phyloP scores from a whole-genome alignment of 2,888 invertebrate species.

The Pseudoips prasinana region DNA sequence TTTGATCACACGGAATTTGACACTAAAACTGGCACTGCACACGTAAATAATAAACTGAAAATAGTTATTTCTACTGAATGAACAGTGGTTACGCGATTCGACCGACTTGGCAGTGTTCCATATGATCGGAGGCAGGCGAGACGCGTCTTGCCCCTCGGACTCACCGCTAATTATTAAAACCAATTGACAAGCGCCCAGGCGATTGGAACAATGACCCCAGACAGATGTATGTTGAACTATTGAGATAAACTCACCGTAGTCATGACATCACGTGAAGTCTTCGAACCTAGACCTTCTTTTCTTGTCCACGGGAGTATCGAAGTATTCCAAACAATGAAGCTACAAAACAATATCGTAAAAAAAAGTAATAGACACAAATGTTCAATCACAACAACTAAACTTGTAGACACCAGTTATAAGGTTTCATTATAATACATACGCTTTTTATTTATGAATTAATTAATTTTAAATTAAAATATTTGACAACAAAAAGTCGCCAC shows the following conservation, averaged over 20 bases:
- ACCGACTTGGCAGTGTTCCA: slow-evolving; percentile 75
- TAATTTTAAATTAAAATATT: slow-evolving; percentile 23
- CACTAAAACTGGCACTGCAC: slow-evolving; percentile 8
- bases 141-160: slow-evolving; percentile 37
- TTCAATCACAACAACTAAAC: slow-evolving; percentile 6
- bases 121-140: slow-evolving; percentile 38
- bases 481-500: slow-evolving; percentile 39
- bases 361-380: slow-evolving; percentile 13
- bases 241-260: slow-evolving; percentile 58
- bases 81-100: slow-evolving; percentile 40
- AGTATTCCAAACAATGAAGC: slow-evolving; percentile 35
- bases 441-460: slow-evolving; percentile 13
- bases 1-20: slow-evolving; percentile 6
- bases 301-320: slow-evolving; percentile 14
- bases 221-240: slow-evolving; percentile 31
- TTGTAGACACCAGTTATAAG: neutral
- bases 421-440: slow-evolving; percentile 3
- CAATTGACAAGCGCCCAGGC: slow-evolving; percentile 47
- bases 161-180: slow-evolving; percentile 52
- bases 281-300: slow-evolving; percentile 37
- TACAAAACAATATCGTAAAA: slow-evolving; percentile 27
- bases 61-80: slow-evolving; percentile 32
- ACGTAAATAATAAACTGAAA: slow-evolving; percentile 16
- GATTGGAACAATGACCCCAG: slow-evolving; percentile 55
- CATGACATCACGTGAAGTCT: slow-evolving; percentile 52